Percentiles rank a stretch among this genome's conserved stretches.
Evolutionary conservation across 2,888 invertebrate species (phyloP).

Genomic region (Coelopa pilipes): DNA sequence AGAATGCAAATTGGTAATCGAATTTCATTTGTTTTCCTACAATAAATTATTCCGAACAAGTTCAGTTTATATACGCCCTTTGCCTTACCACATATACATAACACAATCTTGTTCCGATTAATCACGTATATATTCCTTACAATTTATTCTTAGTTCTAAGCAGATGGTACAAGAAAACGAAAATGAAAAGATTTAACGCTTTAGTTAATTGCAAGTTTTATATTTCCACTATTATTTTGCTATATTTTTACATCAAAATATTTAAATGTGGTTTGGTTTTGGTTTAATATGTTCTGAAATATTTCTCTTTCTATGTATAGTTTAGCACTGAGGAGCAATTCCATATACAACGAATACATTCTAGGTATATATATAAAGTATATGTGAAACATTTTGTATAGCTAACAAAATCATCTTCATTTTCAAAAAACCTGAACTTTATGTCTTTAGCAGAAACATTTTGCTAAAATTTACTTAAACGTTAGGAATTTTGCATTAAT

Average conservation of each 20-base stretch:
- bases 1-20: too few relatives aligned
- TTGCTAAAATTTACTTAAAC: constrained; percentile 22
- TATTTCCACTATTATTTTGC: constrained; percentile 17
- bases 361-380: too few relatives aligned
- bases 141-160: too few relatives aligned
- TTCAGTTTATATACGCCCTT: too few relatives aligned
- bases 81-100: too few relatives aligned
- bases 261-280: not conserved
- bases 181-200: not conserved
- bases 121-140: too few relatives aligned
- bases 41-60: too few relatives aligned
- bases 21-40: too few relatives aligned
- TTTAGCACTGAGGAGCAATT: constrained; percentile 22
- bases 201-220: not conserved
- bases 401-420: not conserved
- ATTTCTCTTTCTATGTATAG: not conserved
- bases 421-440: not conserved
- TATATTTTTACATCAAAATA: constrained; percentile 19
- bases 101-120: too few relatives aligned
- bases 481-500: constrained; percentile 4
- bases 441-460: not conserved
- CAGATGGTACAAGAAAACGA: not conserved
- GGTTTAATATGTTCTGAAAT: not conserved
- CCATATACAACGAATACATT: constrained; percentile 6
- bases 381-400: not conserved